Conservation (phyloP, 1,140 invertebrate species). For the Aphelenchoides avenae region DNA sequence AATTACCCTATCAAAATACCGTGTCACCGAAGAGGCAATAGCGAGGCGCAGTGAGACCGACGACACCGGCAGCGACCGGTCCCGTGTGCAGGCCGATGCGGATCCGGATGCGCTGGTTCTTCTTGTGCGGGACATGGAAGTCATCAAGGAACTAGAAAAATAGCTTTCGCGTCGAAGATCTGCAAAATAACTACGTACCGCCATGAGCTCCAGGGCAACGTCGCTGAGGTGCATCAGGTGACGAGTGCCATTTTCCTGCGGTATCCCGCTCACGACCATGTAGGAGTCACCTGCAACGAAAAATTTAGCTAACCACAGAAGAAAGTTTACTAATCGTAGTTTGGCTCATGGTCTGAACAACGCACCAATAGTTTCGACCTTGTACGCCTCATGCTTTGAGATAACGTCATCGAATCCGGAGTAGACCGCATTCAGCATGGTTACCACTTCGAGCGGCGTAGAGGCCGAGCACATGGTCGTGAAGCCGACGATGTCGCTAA, state of each 20-base stretch:
- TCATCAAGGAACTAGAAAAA: constrained; percentile 47
- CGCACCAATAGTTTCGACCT: constrained; percentile 58
- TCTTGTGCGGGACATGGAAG: constrained; percentile 51
- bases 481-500: constrained; percentile 85
- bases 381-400: constrained; percentile 58
- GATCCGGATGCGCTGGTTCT: constrained; percentile 39
- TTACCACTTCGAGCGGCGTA: constrained; percentile 61
- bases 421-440: constrained; percentile 62
- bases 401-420: constrained; percentile 60
- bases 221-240: constrained; percentile 40
- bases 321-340: not conserved
- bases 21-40: constrained; percentile 77
- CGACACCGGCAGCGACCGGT: constrained; percentile 55
- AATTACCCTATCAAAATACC: constrained; percentile 61
- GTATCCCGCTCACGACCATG: constrained; percentile 55
- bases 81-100: constrained; percentile 58
- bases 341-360: constrained; percentile 5
- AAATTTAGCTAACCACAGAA: not conserved
- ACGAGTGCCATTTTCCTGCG: constrained; percentile 51
- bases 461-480: constrained; percentile 60
- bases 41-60: constrained; percentile 61
- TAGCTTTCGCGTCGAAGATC: constrained; percentile 2
- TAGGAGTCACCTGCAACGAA: constrained; percentile 23
- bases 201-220: constrained; percentile 51
- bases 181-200: constrained; percentile 29